Base-by-base conservation (phyloP, 1,140 invertebrate species). In the Cherax destructor region DNA sequence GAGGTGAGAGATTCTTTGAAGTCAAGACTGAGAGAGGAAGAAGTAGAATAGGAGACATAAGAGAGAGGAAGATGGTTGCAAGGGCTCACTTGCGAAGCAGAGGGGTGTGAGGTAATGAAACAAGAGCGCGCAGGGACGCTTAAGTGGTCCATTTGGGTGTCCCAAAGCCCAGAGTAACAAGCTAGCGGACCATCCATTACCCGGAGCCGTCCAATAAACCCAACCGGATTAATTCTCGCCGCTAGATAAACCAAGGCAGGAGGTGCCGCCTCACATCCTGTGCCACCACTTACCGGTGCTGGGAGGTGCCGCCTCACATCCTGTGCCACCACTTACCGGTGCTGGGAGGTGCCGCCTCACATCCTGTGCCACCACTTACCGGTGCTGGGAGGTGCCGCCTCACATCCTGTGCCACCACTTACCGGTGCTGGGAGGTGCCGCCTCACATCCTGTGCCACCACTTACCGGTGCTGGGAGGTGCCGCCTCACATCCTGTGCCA, bases 91-190 rank as follows among this genome's bases (percentile, higher is more conserved):
- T 41, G 30, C 30, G 30, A 41, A 41, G 0, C 30, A 41, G 30
- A 41, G 30, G 30, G 30, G 30, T 41, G 30, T 41, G 30, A 41
- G 30, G 30, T 41, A 41, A 41, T 41, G 30, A 41, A 41, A 41
- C 30, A 41, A 41, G 30, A 41, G 30, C 30, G 30, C 30, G 30
- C 30, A 0, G 21, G 21, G 65, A 18, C 65, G 21, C 69, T 74
- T 11, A 74, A 74, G n/a, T 7, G 69, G n/a, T 74, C 47, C 18
- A 56, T 21, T 74, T 74, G n/a, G 16, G 69, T 16, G 24, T 30
- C n/a, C 69, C 69, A 30, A 74, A 30, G 69, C 69, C 69, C 69
- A 21, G 69, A 74, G 24, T 74, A 74, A 74, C 69, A n/a, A n/a
- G 24, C 69, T 11, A 18, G n/a, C 7, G 69, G 69, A 74, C 30